Base-by-base conservation (phyloP, 2,113 vertebrate genomes). In the Protomyctophum bolini region DNA sequence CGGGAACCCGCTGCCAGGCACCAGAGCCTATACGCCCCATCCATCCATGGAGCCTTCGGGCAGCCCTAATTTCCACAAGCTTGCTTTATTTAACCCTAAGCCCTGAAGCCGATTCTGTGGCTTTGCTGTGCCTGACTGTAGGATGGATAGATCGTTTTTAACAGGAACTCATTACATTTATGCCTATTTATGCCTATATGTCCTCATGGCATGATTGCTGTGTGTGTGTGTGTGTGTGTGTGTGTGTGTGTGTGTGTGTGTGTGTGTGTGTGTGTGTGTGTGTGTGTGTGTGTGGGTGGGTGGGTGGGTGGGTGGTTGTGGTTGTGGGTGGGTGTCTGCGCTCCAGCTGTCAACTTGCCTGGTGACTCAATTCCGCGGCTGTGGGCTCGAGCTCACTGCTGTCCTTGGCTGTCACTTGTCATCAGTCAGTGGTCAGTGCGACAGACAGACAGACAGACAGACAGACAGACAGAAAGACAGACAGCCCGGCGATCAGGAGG, bases 321-420 rank as follows among this genome's bases (percentile, higher is more conserved):
- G 57, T n/a, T 61, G 46, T 63, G 51, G 52, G 50, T 77, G 66
- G 45, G 29, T 63, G 49, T 71, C 71, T 55, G 73, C 49, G 14
- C 63, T 9, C 3, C 41, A 33, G 63, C 64, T 51, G 63, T 75
- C 76, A 69, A 63, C 84, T 80, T 84, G 79, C 75, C 82, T 83
- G 65, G 72, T 82, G 83, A 84, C 77, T 88, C 72, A 74, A 72
- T 83, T 81, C 66, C 68, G 80, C 76, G 76, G 67, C 82, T 83
- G 81, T 72, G 63, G 79, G 33, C 33, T 63, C 67, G 79, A 81
- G 83, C 66, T 52, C 69, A 41, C 74, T 57, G 68, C 76, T 80
- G 80, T 86, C 83, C 83, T 87, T 87, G 82, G 65, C 80, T 89
- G 86, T 90, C 90, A 86, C 86, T 80, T 90, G 75, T 83, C 76